A percentile compares a stretch with the other conserved stretches of the same genome.
Evolutionary conservation across 2,113 vertebrate genomes (phyloP).

Genomic region (Plotosus lineatus): DNA sequence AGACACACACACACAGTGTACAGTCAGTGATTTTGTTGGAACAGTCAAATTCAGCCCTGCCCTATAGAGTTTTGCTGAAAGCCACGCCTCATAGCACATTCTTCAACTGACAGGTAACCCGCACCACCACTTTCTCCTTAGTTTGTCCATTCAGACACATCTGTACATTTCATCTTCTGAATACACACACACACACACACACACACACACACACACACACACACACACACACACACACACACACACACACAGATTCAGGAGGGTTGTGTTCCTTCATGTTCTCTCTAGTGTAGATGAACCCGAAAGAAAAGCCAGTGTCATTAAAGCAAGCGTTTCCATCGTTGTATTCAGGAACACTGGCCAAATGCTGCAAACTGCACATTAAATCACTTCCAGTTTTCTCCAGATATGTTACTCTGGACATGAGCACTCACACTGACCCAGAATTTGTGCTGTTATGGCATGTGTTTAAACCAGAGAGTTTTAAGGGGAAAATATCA

Average conservation of each 20-base stretch:
- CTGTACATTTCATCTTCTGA: too few relatives aligned
- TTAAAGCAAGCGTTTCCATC: slow-evolving; percentile 1
- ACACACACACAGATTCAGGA: background rate
- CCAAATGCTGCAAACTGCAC: background rate
- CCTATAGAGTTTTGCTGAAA: background rate
- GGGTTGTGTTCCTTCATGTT: background rate
- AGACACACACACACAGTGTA: slow-evolving; percentile 6
- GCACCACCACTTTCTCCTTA: background rate
- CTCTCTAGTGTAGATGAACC: background rate
- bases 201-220: too few relatives aligned
- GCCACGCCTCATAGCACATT: background rate
- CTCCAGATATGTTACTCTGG: slow-evolving; percentile 10
- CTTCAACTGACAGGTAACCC: background rate
- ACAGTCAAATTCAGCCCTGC: background rate
- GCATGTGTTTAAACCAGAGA: background rate
- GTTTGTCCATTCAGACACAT: background rate
- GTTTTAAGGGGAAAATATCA: too few relatives aligned
- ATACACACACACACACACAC: too few relatives aligned
- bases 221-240: too few relatives aligned
- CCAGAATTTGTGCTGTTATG: background rate
- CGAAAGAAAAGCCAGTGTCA: background rate
- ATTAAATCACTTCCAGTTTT: background rate
- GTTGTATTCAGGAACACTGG: background rate
- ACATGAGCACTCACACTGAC: background rate
- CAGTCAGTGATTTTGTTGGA: background rate